phyloP scores from a whole-genome alignment of 2,888 invertebrate genomes.

The Hemaris fuciformis region DNA sequence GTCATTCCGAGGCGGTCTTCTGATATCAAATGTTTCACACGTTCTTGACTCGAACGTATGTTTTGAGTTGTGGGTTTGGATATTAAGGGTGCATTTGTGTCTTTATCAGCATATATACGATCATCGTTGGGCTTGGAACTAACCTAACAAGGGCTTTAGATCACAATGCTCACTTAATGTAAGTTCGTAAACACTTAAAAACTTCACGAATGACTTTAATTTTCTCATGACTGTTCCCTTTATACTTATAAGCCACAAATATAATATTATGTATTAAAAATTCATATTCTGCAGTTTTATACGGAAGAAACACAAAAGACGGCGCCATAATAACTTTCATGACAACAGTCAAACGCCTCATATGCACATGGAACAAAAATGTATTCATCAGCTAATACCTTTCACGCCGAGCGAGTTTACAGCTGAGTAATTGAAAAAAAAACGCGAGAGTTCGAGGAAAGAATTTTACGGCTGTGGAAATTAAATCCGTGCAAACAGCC shows the following conservation, averaged over 20 bases:
- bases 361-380: not conserved
- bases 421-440: slow-evolving; percentile 18
- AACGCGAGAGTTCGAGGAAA: slow-evolving; percentile 26
- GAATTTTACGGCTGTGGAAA: slow-evolving; percentile 38
- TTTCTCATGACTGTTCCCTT: no score
- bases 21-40: slow-evolving; percentile 1
- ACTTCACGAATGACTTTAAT: no score
- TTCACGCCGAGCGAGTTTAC: not conserved
- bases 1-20: not conserved
- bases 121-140: no score
- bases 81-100: not conserved
- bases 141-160: no score
- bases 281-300: no score
- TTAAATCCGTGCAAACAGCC: slow-evolving; percentile 34
- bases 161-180: no score
- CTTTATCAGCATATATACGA: no score
- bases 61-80: not conserved
- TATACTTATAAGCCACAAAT: no score
- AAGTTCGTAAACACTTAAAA: no score
- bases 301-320: no score
- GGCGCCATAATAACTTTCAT: not conserved
- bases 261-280: no score
- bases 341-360: not conserved
- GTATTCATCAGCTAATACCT: not conserved
- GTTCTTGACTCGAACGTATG: not conserved